Percentiles rank a stretch among this genome's conserved stretches.
These are phyloP conservation scores for Hyalella azteca DNA, from an alignment of 2,888 invertebrate species.

Conservation along the genomic window DNA sequence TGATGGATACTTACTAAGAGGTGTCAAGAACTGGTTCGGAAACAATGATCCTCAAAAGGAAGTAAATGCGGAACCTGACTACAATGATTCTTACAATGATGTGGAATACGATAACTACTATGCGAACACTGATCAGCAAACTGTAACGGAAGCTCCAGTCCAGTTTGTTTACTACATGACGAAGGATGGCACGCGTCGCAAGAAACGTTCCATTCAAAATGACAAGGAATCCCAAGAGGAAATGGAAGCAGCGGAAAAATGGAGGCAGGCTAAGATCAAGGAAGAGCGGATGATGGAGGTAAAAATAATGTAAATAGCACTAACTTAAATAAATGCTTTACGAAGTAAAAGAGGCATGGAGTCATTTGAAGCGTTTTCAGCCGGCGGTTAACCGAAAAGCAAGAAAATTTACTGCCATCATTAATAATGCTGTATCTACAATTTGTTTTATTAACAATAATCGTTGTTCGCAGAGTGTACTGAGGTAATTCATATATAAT, in stretches of 20 bases:
- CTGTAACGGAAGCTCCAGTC: no score
- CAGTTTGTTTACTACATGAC: neutral
- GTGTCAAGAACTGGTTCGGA: neutral
- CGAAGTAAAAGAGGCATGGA: no score
- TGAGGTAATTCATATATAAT: no score
- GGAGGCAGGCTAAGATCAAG: neutral
- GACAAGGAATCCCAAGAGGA: no score
- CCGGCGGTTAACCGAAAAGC: no score
- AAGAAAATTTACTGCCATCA: no score
- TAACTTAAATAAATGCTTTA: no score
- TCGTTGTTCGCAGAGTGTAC: no score
- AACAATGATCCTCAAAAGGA: neutral
- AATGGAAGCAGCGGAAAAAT: neutral
- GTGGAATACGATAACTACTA: neutral
- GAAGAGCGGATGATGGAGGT: conserved; percentile 18
- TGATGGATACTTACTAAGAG: neutral
- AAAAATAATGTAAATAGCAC: neutral
- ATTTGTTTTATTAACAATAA: no score
- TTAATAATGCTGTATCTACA: no score
- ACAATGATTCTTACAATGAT: neutral
- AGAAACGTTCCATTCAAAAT: neutral
- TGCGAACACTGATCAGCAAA: no score
- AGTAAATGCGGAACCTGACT: neutral
- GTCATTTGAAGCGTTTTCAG: no score
- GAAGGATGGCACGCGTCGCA: neutral